Percentiles rank a stretch among this genome's conserved stretches.
phyloP scores from a whole-genome alignment of 1,140 invertebrate genomes.

The Heliconius nattereri region DNA sequence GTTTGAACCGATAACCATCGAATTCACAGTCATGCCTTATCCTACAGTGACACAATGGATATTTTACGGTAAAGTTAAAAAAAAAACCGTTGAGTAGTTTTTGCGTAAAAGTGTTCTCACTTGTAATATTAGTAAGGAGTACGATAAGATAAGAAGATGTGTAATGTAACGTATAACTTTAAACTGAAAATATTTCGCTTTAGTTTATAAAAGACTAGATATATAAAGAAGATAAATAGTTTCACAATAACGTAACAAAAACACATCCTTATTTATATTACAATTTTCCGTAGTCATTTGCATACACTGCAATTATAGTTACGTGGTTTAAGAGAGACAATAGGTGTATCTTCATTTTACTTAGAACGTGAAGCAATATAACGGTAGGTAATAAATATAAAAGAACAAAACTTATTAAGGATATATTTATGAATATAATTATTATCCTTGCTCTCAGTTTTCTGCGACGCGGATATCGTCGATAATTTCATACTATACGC shows the following conservation, averaged over 20 bases:
- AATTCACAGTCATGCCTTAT: no score
- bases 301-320: conserved; percentile 12
- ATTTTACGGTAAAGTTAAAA: no score
- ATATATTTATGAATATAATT: not conserved
- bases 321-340: not conserved
- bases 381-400: not conserved
- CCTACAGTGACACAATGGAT: no score
- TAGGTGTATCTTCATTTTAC: conserved; percentile 5
- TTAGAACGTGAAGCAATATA: not conserved
- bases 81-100: no score
- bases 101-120: no score
- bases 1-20: no score
- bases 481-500: not conserved
- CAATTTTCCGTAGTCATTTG: conserved; percentile 15
- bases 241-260: conserved; percentile 9
- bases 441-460: not conserved
- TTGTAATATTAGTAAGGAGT: no score
- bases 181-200: no score
- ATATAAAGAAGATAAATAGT: not conserved
- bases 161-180: no score
- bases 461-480: not conserved
- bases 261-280: conserved; percentile 15
- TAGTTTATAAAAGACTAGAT: no score
- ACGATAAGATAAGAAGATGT: no score
- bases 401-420: not conserved